Evolutionary conservation across 2,113 vertebrate species (phyloP).

Genomic region (Arenaria interpres): DNA sequence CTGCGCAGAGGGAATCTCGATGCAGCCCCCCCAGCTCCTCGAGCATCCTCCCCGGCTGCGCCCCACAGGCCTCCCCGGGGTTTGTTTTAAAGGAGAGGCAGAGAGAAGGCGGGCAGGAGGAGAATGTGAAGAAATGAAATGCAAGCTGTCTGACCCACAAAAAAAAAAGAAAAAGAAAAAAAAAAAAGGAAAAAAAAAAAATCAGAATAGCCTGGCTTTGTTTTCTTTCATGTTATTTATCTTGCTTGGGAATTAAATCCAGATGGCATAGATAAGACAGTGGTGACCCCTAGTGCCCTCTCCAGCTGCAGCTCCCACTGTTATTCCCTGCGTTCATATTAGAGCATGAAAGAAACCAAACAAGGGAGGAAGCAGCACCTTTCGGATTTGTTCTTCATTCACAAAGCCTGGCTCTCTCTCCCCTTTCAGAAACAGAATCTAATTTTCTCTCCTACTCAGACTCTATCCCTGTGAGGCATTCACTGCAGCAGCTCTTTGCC

Average conservation of each 20-base stretch:
- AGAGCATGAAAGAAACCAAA: neutral
- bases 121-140: neutral
- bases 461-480: neutral
- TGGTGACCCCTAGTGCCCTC: conserved; percentile 65
- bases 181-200: neutral
- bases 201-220: neutral
- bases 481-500: neutral
- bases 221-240: neutral
- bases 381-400: neutral
- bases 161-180: neutral
- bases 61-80: neutral
- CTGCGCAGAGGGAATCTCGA: neutral
- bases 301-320: conserved; percentile 23
- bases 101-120: neutral
- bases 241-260: conserved; percentile 2
- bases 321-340: neutral
- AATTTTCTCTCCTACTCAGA: neutral
- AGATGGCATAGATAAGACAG: conserved; percentile 36
- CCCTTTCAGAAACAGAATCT: neutral
- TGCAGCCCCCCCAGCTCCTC: neutral
- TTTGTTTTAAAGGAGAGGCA: neutral
- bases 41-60: neutral
- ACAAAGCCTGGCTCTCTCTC: neutral
- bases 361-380: neutral
- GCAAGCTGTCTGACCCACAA: neutral